Conservation (phyloP, 2,113 vertebrate genomes). For the Leucosticte australis region DNA sequence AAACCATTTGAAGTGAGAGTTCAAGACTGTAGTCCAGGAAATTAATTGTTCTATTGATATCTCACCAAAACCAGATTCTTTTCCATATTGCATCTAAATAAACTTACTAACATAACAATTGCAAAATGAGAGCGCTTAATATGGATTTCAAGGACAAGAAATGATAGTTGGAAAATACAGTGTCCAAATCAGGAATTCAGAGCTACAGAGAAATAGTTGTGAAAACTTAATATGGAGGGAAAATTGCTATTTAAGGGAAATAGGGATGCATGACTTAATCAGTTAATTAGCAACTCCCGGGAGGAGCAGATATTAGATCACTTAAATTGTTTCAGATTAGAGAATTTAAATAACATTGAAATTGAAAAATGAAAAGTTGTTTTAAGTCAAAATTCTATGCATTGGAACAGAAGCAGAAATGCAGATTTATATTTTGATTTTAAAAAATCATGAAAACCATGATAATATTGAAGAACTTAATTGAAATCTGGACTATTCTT, state of each 20-base stretch:
- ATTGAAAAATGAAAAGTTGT: background rate
- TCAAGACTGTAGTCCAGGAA: background rate
- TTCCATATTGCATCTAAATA: background rate
- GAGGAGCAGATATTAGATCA: background rate
- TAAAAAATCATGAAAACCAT: background rate
- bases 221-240: background rate
- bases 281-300: background rate
- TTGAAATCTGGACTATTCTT: background rate
- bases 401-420: background rate
- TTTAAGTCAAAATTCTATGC: background rate
- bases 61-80: background rate
- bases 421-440: background rate
- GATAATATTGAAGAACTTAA: background rate
- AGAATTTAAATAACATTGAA: background rate
- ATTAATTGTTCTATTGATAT: background rate
- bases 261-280: background rate
- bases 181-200: background rate
- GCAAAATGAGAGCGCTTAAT: background rate
- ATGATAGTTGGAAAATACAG: background rate
- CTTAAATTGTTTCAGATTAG: background rate
- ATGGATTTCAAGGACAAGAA: background rate
- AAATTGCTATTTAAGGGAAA: background rate
- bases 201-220: background rate
- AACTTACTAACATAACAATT: background rate
- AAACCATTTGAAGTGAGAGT: background rate